Conservation (phyloP, 2,888 invertebrate species). For the Diplazon laetatorius region DNA sequence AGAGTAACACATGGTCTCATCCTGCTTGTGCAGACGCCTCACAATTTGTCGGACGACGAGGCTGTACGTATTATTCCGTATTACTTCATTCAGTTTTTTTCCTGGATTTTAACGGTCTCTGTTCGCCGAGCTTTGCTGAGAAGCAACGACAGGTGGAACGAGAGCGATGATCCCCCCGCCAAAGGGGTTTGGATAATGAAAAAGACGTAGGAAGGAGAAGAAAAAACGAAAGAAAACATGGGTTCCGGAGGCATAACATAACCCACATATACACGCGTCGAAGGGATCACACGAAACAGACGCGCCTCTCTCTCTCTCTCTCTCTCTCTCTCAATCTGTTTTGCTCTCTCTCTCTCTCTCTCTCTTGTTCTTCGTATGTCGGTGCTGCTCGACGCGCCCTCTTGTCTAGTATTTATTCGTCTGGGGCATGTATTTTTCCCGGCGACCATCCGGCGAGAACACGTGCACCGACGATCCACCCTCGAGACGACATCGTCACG, state of each 20-base stretch:
- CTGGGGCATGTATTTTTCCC: constrained; percentile 6
- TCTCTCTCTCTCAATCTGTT: no score
- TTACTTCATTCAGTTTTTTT: constrained; percentile 46
- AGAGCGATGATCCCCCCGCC: constrained; percentile 52
- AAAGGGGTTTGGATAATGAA: constrained; percentile 59
- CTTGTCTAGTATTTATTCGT: constrained; percentile 49
- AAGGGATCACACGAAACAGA: constrained; percentile 45
- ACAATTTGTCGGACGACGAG: constrained; percentile 18
- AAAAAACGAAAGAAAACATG: constrained; percentile 33
- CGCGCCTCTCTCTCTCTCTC: no score
- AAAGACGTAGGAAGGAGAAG: constrained; percentile 1
- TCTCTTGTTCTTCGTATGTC: constrained; percentile 35
- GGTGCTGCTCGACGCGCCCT: constrained; percentile 31
- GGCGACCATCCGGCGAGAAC: constrained; percentile 50
- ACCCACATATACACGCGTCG: constrained; percentile 53
- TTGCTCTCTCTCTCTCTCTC: no score
- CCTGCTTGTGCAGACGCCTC: background rate
- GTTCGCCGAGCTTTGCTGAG: constrained; percentile 23
- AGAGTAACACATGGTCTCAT: constrained; percentile 41
- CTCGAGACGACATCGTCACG: constrained; percentile 52
- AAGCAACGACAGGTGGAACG: constrained; percentile 58
- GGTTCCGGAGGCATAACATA: constrained; percentile 46
- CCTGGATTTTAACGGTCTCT: constrained; percentile 26
- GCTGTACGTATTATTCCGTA: constrained; percentile 43
- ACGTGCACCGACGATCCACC: constrained; percentile 49